phyloP scores from a whole-genome alignment of 2,113 vertebrate species.

The Strix aluco region DNA sequence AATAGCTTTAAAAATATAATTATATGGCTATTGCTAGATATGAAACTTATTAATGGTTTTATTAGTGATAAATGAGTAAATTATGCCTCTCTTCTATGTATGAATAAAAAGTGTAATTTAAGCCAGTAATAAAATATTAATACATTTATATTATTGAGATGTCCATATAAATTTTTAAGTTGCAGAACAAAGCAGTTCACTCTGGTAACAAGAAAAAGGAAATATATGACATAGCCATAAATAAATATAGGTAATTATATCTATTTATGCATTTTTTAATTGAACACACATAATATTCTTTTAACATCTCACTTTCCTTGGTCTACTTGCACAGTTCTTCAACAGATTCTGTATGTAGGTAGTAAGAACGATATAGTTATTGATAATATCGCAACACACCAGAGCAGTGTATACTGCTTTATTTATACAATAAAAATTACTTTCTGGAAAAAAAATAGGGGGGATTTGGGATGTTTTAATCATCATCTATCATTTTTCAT shows the following conservation, averaged over 20 bases:
- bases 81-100: neutral
- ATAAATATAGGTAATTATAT: neutral
- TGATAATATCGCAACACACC: neutral
- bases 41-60: neutral
- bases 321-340: neutral
- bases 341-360: neutral
- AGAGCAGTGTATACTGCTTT: neutral
- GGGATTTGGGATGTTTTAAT: neutral
- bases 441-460: neutral
- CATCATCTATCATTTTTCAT: neutral
- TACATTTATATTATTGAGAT: neutral
- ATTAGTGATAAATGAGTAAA: neutral
- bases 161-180: neutral
- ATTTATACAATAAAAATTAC: neutral
- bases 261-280: neutral
- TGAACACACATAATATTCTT: neutral
- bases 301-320: neutral
- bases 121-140: neutral
- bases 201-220: neutral
- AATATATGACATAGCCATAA: neutral
- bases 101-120: neutral
- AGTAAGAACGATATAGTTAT: neutral
- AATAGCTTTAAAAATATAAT: constrained; percentile 14
- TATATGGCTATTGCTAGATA: neutral
- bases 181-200: neutral